Evolutionary conservation across 2,113 vertebrate species (phyloP).

Genomic region (Falco punctatus): DNA sequence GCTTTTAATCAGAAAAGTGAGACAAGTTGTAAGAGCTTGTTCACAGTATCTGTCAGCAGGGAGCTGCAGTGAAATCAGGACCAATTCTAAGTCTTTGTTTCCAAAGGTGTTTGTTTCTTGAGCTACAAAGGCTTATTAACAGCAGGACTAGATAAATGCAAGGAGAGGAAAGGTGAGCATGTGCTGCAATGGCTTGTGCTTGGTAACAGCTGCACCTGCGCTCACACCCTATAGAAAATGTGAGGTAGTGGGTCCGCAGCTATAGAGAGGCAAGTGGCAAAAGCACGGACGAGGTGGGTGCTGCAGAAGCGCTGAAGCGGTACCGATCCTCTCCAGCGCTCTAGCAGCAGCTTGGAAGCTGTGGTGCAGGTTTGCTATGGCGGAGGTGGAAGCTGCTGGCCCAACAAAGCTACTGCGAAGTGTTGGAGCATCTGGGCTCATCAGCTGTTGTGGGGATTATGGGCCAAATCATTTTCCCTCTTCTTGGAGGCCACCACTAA

Average conservation of each 20-base stretch:
- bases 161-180: background rate
- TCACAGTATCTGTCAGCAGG: slow-evolving; percentile 24
- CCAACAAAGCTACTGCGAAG: background rate
- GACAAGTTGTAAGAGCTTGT: slow-evolving; percentile 14
- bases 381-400: background rate
- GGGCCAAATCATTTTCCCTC: background rate
- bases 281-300: background rate
- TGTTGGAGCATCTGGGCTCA: background rate
- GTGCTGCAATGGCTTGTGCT: background rate
- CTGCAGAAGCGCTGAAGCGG: background rate
- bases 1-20: slow-evolving; percentile 50
- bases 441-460: background rate
- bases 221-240: background rate
- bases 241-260: background rate
- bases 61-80: slow-evolving; percentile 8
- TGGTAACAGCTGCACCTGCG: background rate
- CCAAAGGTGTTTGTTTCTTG: background rate
- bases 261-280: background rate
- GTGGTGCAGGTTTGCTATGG: background rate
- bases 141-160: background rate
- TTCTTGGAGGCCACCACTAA: background rate
- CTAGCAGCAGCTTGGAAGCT: background rate
- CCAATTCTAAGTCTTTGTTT: background rate
- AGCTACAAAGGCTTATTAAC: background rate
- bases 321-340: too few species aligned